Evolutionary conservation across 2,888 invertebrate genomes (phyloP), one percentile per base, ranked within the genome.

Genomic region (Ophion obscuratus): DNA sequence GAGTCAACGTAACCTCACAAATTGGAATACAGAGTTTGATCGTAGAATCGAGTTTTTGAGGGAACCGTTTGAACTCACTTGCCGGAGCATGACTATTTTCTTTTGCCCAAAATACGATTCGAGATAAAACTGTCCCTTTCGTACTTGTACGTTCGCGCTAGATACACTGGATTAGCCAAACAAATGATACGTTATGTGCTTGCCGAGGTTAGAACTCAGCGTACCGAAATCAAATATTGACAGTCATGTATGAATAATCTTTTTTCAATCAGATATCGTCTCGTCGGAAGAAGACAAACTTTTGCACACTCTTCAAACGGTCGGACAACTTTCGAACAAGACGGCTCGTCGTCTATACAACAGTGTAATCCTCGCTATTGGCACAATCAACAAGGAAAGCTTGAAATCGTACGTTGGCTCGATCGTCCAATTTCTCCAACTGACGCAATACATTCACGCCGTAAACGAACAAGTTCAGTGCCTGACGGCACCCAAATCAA

Each of bases 261-360:
- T 44, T 68, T 66, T n/a, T 66, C 9, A 88, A 81, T 59, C 91
- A 96, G 96, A 95, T 89, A 95, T 96, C 90, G 95, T 95, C 89
- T 92, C 95, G 74, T 95, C 95, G 77, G 95, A 94, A 88, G 95
- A 95, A 88, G 97, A 97, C 94, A 96, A 96, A 78, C 96, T 96
- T 24, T 93, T 96, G 87, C 96, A 96, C 94, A 96, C 97, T 0
- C 95, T 96, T 88, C 96, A 97, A 95, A 97, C 96, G 0, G 96
- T 97, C 83, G 97, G 97, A 24, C 95, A 96, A 24, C 95, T 97
- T 89, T 97, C 97, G 89, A 96, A 96, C 82, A 97, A 97, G 93
- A 96, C 97, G 17, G 96, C 96, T 73, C 95, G 96, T 76, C 95
- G 97, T 83, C 96, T 97, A 85, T 97, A 96, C 95, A 95, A 95